Base-by-base conservation (phyloP, 2,113 vertebrate species). In the Ceyx margarethae region DNA sequence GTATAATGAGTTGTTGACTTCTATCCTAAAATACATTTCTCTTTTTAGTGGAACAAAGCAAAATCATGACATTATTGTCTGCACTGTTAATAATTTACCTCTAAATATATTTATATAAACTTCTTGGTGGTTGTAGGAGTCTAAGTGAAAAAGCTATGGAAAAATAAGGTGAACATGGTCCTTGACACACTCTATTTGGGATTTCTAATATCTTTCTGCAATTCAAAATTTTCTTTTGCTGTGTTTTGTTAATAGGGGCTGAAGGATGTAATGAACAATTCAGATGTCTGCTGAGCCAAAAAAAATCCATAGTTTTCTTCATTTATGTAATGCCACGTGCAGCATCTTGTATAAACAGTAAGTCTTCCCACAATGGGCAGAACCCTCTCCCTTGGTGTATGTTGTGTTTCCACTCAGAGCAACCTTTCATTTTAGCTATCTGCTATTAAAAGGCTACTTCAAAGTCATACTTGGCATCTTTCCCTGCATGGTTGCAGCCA, bases 381-480 rank as follows among this genome's bases (percentile, higher is more conserved):
- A 92, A 74, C 40, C 35, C 12, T 76, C 68, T 74, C 42, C 26
- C 45, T 28, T 5, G 0, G 10, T 19, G 46, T 33, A 72, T 61
- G 72, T 22, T 86, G 54, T 89, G 79, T 48, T 88, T 88, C 74
- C 53, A 89, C 51, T 67, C 64, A 62, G 86, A 74, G 51, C 48
- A 93, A 67, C 65, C 76, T 93, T 76, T 87, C 62, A 61, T 91
- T 91, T 91, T 85, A 95, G 74, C 54, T 50, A 42, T 83, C 67
- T 85, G 64, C 81, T 96, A 91, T 93, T 91, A 83, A 91, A 88
- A 93, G 74, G 45, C 77, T 79, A 72, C 87, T 91, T 91, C 77
- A 83, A 20, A 93, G 79, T 77, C 58, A 31, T 46, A 33, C 61
- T 89, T 85, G 92, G 87, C 85, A 81, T 64, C 29, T 89, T 84